Conservation (phyloP, 2,888 invertebrate genomes). For the Ctena decussata region DNA sequence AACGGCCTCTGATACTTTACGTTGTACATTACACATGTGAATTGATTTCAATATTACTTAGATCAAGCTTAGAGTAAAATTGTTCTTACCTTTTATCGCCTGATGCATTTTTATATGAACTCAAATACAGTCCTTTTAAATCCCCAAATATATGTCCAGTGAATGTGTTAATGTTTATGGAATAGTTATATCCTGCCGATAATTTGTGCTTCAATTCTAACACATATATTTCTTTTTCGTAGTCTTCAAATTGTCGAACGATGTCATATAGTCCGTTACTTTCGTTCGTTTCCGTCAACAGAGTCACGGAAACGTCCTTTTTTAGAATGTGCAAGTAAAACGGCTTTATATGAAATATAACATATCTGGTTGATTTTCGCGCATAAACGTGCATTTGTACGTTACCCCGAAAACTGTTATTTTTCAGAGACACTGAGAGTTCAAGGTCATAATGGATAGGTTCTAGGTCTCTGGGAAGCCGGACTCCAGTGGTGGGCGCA, state of each 20-base stretch:
- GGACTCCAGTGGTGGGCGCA: constrained; percentile 60
- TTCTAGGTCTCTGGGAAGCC: constrained; percentile 73
- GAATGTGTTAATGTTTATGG: constrained; percentile 68
- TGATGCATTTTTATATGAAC: constrained; percentile 68
- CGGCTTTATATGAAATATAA: constrained; percentile 74
- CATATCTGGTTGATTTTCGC: constrained; percentile 63
- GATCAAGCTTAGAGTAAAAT: too few species aligned
- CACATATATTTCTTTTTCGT: constrained; percentile 72
- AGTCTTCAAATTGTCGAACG: constrained; percentile 64
- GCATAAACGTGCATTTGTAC: constrained; percentile 72
- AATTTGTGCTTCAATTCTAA: constrained; percentile 68
- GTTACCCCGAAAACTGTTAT: constrained; percentile 67
- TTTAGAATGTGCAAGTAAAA: constrained; percentile 54
- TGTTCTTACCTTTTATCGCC: constrained; percentile 65
- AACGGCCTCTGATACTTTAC: too few species aligned
- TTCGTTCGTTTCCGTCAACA: background rate
- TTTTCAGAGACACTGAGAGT: constrained; percentile 69
- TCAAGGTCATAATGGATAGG: constrained; percentile 77
- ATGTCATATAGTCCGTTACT: constrained; percentile 41
- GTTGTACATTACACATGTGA: too few species aligned
- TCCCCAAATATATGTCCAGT: constrained; percentile 69
- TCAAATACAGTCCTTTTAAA: constrained; percentile 76
- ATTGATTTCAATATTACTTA: too few species aligned
- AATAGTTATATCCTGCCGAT: constrained; percentile 48
- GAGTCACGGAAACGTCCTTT: constrained; percentile 46